phyloP scores from a whole-genome alignment of 2,113 vertebrate genomes.

The Pomatostomus ruficeps region DNA sequence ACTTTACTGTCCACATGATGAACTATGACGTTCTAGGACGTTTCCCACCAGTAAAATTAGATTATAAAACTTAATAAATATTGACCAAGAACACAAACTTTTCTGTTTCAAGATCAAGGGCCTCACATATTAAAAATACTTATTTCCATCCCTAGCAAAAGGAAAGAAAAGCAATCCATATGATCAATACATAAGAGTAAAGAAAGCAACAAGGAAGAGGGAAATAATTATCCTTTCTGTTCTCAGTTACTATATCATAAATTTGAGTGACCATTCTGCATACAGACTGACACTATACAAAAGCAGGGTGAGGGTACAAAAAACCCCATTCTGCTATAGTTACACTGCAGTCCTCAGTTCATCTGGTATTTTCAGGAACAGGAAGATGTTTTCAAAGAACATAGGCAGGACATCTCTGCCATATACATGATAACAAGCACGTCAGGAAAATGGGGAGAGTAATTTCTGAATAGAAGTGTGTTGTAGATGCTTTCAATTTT shows the following conservation, averaged over 20 bases:
- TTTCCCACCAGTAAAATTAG: neutral
- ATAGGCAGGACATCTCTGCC: neutral
- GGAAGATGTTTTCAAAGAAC: neutral
- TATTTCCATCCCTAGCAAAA: neutral
- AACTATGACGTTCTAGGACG: neutral
- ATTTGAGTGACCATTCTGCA: fast-evolving
- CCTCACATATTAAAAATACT: neutral
- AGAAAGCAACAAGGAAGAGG: neutral
- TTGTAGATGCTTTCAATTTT: neutral
- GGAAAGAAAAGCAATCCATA: neutral
- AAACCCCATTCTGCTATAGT: neutral
- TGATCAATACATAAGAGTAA: neutral
- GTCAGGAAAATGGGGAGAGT: neutral
- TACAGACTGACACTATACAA: neutral
- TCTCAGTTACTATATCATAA: neutral
- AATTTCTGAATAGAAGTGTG: neutral
- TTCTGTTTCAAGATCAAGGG: neutral
- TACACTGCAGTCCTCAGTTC: neutral
- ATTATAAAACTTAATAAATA: neutral
- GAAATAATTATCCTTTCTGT: neutral
- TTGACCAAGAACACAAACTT: neutral
- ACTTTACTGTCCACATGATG: neutral
- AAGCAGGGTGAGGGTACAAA: neutral
- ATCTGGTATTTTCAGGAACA: neutral
- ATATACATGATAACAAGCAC: neutral